Evolutionary conservation across 2,888 invertebrate genomes (phyloP).

Genomic region (Spilosoma lubricipeda): DNA sequence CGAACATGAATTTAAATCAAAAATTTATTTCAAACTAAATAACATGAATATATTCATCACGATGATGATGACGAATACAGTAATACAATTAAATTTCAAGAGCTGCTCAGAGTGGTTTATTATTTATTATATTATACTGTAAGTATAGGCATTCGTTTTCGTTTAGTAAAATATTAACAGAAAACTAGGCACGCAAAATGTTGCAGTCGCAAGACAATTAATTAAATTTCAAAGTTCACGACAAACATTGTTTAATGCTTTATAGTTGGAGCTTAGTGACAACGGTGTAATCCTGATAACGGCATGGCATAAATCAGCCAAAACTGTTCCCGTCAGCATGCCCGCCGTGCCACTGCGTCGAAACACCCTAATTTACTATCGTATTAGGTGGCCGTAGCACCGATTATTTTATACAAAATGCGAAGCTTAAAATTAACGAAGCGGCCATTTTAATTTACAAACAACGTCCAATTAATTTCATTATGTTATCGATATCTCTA

Average conservation of each 20-base stretch:
- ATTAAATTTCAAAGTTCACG: constrained; percentile 47
- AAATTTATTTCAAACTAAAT: no score
- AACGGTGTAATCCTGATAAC: constrained; percentile 71
- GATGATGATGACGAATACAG: no score
- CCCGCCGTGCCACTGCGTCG: constrained; percentile 58
- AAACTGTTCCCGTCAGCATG: constrained; percentile 63
- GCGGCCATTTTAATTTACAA: constrained; percentile 69
- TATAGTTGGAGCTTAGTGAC: constrained; percentile 65
- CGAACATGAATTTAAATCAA: no score
- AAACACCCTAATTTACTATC: constrained; percentile 80
- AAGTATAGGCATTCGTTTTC: no score
- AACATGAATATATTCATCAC: no score
- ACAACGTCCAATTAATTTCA: constrained; percentile 64
- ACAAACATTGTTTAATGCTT: constrained; percentile 50
- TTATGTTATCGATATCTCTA: constrained; percentile 65
- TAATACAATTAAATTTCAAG: background rate
- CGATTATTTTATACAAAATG: constrained; percentile 71
- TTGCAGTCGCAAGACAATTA: constrained; percentile 49
- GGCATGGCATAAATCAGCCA: constrained; percentile 68
- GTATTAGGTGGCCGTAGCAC: constrained; percentile 66
- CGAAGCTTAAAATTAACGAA: constrained; percentile 68
- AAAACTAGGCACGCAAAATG: constrained; percentile 37
- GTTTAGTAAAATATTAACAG: constrained; percentile 5
- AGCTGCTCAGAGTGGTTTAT: constrained; percentile 2
- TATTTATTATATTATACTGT: no score